These are phyloP conservation scores for Harpalus rubripes DNA, from an alignment of 2,888 invertebrate genomes.

Conservation along the genomic window DNA sequence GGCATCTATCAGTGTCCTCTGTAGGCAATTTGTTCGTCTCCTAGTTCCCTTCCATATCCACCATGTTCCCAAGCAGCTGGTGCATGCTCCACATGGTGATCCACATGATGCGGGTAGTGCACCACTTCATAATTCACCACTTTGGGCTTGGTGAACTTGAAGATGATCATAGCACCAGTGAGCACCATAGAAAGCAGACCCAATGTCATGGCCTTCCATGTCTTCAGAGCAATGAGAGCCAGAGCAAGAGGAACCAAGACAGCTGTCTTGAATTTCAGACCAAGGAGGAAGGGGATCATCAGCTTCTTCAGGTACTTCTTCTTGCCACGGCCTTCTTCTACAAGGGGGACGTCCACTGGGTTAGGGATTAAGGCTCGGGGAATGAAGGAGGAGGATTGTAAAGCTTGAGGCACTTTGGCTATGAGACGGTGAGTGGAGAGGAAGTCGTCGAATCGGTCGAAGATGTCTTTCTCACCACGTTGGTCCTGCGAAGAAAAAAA, in stretches of 20 bases:
- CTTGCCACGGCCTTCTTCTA: conserved; percentile 81
- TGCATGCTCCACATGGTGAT: conserved; percentile 81
- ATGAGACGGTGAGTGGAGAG: conserved; percentile 87
- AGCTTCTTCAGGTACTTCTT: conserved; percentile 88
- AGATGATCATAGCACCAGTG: conserved; percentile 91
- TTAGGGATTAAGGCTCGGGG: conserved; percentile 85
- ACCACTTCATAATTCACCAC: conserved; percentile 92
- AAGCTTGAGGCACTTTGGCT: conserved; percentile 85
- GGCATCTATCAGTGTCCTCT: conserved; percentile 74
- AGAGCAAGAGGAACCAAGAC: conserved; percentile 90
- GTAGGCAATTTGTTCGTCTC: conserved; percentile 82
- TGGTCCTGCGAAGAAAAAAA: conserved; percentile 77
- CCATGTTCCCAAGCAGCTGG: conserved; percentile 78
- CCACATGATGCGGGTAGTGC: conserved; percentile 87
- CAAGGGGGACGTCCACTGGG: conserved; percentile 85
- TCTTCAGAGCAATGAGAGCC: conserved; percentile 90
- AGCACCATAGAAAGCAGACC: conserved; percentile 91
- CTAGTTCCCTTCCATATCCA: conserved; percentile 82
- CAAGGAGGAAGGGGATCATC: conserved; percentile 90
- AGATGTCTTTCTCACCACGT: conserved; percentile 81
- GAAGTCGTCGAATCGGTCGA: conserved; percentile 87
- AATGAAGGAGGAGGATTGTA: conserved; percentile 80
- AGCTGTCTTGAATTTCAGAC: conserved; percentile 91
- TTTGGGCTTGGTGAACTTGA: conserved; percentile 93
- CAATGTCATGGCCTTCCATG: conserved; percentile 93